phyloP scores from a whole-genome alignment of 1,140 invertebrate species.

The Ptiloglossa arizonensis region DNA sequence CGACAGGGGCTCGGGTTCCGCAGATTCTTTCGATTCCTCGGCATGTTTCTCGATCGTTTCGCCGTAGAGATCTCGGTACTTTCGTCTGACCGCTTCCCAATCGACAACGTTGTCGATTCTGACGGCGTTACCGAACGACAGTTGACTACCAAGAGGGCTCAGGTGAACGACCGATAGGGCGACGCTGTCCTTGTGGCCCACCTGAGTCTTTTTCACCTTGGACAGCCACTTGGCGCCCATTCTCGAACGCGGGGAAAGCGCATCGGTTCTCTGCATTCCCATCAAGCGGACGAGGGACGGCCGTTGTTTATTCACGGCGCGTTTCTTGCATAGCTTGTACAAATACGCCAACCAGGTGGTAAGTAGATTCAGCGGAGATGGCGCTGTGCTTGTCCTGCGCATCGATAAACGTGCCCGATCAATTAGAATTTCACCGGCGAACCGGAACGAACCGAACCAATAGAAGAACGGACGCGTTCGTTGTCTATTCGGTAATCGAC shows the following conservation, averaged over 20 bases:
- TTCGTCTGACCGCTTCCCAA: conserved; percentile 94
- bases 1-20: conserved; percentile 61
- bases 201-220: conserved; percentile 90
- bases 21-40: conserved; percentile 80
- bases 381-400: conserved; percentile 94
- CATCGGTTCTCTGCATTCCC: conserved; percentile 84
- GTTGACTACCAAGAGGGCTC: conserved; percentile 90
- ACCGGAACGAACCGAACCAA: neutral
- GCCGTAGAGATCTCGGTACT: conserved; percentile 91
- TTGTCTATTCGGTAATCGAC: no score
- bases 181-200: conserved; percentile 90
- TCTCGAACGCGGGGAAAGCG: conserved; percentile 89
- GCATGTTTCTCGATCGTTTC: conserved; percentile 84
- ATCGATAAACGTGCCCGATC: conserved; percentile 34
- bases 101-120: conserved; percentile 95
- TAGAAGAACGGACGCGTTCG: neutral
- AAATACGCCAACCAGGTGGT: conserved; percentile 95
- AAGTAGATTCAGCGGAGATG: conserved; percentile 97
- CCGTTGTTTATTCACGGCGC: conserved; percentile 87
- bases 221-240: conserved; percentile 92
- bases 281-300: conserved; percentile 92
- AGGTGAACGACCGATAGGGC: conserved; percentile 89
- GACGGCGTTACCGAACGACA: conserved; percentile 88
- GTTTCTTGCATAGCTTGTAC: conserved; percentile 89
- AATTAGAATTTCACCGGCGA: conserved; percentile 31